Evolutionary conservation across 2,888 invertebrate genomes (phyloP), one percentile per base, ranked within the genome.

Genomic region (Caenorhabditis macrosperma): DNA sequence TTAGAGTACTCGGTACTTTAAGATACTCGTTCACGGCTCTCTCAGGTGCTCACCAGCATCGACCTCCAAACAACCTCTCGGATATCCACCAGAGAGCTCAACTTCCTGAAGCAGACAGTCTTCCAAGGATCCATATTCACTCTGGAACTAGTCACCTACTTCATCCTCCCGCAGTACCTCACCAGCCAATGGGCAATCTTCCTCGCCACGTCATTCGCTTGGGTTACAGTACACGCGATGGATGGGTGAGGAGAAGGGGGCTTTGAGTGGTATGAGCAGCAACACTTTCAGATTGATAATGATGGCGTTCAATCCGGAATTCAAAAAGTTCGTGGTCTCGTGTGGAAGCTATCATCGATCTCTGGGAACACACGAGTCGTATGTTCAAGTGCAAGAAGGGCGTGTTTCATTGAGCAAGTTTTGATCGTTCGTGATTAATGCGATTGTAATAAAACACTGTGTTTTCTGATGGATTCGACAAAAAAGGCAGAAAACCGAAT

Each of bases 261-360:
- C 10, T 59, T 17, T 15, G n/a, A 20, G 7, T 30, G 33, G n/a
- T 24, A 54, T 24, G 17, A 52, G n/a, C n/a, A n/a, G n/a, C 24
- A 22, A 30, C 9, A 10, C 54, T 55, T 64, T 44, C 48, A 74
- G 66, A 44, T 2, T 74, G 15, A 64, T 74, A 20, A 57, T 66
- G 41, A 74, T 74, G 48, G 10, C 33, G 1, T 74, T 57, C 59
- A 74, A 74, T 41, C 74, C 74, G 10, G 74, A 74, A 15, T 61
- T 71, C 61, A 71, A 71, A 20, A 54, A 33, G 28, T 71, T 41
- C 48, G 30, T 71, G 1, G 22, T 61, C 30, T 41, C 60, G 20
- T 71, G 60, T 17, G 60, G 69, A n/a, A 33, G 33, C 75, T 69
- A 38, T 79, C 79, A 61, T 79, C 79, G 52, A 33, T 5, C 33